Evolutionary conservation across 2,888 invertebrate genomes (phyloP).

Genomic region (Monochamus alternatus): DNA sequence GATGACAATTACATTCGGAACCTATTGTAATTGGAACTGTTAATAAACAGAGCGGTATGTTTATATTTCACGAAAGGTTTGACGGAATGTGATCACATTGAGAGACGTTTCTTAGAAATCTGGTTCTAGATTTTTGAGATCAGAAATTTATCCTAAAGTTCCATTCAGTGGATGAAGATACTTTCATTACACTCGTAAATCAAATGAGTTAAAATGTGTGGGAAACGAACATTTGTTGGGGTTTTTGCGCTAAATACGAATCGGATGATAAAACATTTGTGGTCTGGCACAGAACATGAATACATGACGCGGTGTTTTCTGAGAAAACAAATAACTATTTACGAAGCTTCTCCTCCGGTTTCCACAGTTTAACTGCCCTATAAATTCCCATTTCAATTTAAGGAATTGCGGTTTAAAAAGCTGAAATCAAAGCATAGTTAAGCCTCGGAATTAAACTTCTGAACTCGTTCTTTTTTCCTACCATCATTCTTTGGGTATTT

Average conservation of each 20-base stretch:
- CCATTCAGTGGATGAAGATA: too few relatives aligned
- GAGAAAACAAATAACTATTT: conserved; percentile 38
- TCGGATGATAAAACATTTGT: conserved; percentile 8
- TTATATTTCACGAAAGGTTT: too few relatives aligned
- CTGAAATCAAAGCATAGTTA: conserved; percentile 53
- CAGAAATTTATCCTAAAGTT: too few relatives aligned
- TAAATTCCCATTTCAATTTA: conserved; percentile 50
- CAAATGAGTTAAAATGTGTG: too few relatives aligned
- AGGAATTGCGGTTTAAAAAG: conserved; percentile 46
- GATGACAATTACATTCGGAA: too few relatives aligned
- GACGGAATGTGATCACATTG: too few relatives aligned
- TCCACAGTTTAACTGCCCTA: conserved; percentile 26
- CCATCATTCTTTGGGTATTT: conserved; percentile 52
- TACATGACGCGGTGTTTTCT: conserved; percentile 29
- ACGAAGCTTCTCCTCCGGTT: conserved; percentile 28
- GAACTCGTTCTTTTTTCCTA: conserved; percentile 45
- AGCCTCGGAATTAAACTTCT: conserved; percentile 56
- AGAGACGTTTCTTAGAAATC: too few relatives aligned
- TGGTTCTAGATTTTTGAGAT: too few relatives aligned
- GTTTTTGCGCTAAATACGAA: background rate
- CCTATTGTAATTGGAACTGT: too few relatives aligned
- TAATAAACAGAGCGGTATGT: too few relatives aligned
- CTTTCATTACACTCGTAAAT: too few relatives aligned
- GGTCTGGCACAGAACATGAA: conserved; percentile 14
- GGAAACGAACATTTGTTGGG: background rate